Evolutionary conservation across 2,888 invertebrate species (phyloP), one percentile per base, ranked within the genome.

Genomic region (Panzeria rudis): DNA sequence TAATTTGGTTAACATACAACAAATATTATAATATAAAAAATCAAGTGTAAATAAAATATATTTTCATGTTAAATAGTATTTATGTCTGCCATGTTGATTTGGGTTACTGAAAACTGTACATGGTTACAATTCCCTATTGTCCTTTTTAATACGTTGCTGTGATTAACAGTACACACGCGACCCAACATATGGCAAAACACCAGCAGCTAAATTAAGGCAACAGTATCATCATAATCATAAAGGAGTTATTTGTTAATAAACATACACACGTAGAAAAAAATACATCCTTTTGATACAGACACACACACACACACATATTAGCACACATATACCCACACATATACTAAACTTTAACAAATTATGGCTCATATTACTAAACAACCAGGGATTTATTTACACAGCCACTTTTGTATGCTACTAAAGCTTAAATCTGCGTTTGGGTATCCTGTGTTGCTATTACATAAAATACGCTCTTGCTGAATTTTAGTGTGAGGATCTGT

Each of bases 91-190:
- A 44, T 47, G 54, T 38, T 71, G 69, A 71, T 82, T 41, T 64
- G 76, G 64, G 69, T 56, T 69, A 69, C 47, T 41, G 7, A 64
- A 32, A 50, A 17, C 47, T 20, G 47, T 44, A 64, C 13, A 54
- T 35, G 6, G 11, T 54, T 11, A 29, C 13, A 50, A 80, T 54
- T 84, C 84, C 68, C 76, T 29, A 54, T 68, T 84, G 76, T 54
- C 66, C 77, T 47, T 62, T 35, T 66, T 44, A 23, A 61, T 64
- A 44, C 15, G 68, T 77, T 61, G 50, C 72, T 77, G 68, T 84
- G 84, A 84, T 84, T 81, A 73, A 81, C 76, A 72, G 15, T 11
- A 61, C 71, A 76, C 77, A 81, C 35, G 72, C 68, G 72, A 81
- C 41, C 54, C 20, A 68, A 20, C 62, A 62, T 17, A 54, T 54